Conservation (phyloP, 2,888 invertebrate species). For the Agriopis leucophaearia region DNA sequence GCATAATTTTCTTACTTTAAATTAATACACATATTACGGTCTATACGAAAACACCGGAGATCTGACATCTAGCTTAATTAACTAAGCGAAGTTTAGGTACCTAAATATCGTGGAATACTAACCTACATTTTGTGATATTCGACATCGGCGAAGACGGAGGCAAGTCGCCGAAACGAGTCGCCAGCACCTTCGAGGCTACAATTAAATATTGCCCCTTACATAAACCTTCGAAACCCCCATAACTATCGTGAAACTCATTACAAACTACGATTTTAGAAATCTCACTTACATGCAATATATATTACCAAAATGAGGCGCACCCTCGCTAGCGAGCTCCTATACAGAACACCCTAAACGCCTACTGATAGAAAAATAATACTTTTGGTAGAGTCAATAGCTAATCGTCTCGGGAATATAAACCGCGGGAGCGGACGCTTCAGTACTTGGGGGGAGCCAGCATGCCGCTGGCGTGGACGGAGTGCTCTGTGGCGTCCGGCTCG, state of each 20-base stretch:
- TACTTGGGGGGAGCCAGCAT: slow-evolving; percentile 85
- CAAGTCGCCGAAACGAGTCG: slow-evolving; percentile 81
- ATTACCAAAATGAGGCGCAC: slow-evolving; percentile 59
- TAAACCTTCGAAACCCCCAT: slow-evolving; percentile 72
- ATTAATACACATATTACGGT: slow-evolving; percentile 75
- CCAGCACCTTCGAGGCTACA: slow-evolving; percentile 79
- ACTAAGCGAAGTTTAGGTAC: slow-evolving; percentile 72
- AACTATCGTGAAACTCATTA: slow-evolving; percentile 60
- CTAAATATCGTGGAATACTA: slow-evolving; percentile 70
- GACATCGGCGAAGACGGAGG: slow-evolving; percentile 77
- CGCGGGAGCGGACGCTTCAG: slow-evolving; percentile 70
- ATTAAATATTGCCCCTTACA: slow-evolving; percentile 69
- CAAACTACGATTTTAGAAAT: slow-evolving; percentile 63
- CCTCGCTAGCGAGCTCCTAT: slow-evolving; percentile 68
- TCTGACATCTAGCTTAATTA: slow-evolving; percentile 72
- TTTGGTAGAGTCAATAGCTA: slow-evolving; percentile 80
- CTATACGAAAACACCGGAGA: slow-evolving; percentile 79
- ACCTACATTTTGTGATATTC: slow-evolving; percentile 71
- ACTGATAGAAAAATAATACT: slow-evolving; percentile 78
- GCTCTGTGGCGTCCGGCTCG: slow-evolving; percentile 87
- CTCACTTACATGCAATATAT: slow-evolving; percentile 65
- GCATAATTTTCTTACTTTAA: slow-evolving; percentile 77
- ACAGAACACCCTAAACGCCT: slow-evolving; percentile 64
- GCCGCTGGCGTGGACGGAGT: slow-evolving; percentile 84
- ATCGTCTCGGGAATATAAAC: slow-evolving; percentile 57